Base-by-base conservation (phyloP, 1,140 invertebrate genomes). In the Apis dorsata region DNA sequence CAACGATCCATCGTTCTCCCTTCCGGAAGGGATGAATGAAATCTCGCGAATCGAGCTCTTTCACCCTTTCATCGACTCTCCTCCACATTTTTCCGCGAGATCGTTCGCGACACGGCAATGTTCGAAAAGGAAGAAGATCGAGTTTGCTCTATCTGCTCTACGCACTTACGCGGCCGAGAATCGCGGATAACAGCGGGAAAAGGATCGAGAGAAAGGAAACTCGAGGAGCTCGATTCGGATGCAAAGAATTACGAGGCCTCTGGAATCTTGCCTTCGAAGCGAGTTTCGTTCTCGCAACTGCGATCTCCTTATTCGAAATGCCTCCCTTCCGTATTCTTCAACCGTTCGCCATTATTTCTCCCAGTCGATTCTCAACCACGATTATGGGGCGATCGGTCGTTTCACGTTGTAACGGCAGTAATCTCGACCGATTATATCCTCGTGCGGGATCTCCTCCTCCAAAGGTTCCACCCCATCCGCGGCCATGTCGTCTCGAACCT, bases 351-450 rank as follows among this genome's bases (percentile, higher is more conserved):
- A 34, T 34, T 44, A 44, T 44, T 34, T 44, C 74, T 49, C 49
- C 49, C 15, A 28, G 66, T n/a, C 51, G 55, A 77, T 80, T 70
- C 71, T 17, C 24, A 19, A 51, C 53, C 63, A 78, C 53, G 66
- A 78, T 66, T 88, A 91, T 59, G 90, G 89, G 3, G 84, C 72
- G 78, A 89, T 89, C 72, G 89, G 86, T 70, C 90, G 88, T 87
- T 92, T 93, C 69, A 93, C 87, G 80, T 90, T 93, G 87, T 93
- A 93, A 84, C 93, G 93, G 72, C 93, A 93, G 85, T 93, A 93
- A 83, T 93, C 91, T n/a, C 92, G 90, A 55, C 93, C 93, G 82
- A 93, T 92, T 85, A 93, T 93, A 84, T 93, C 93, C 73, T 93
- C 90, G 53, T 88, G 89, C 13, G 93, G 92, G 75, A 93, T 93